These are phyloP conservation scores for Aurelia sp. DNA, from an alignment of 30 jellyfish, hydroid and myxozoan species.

Conservation along the genomic window DNA sequence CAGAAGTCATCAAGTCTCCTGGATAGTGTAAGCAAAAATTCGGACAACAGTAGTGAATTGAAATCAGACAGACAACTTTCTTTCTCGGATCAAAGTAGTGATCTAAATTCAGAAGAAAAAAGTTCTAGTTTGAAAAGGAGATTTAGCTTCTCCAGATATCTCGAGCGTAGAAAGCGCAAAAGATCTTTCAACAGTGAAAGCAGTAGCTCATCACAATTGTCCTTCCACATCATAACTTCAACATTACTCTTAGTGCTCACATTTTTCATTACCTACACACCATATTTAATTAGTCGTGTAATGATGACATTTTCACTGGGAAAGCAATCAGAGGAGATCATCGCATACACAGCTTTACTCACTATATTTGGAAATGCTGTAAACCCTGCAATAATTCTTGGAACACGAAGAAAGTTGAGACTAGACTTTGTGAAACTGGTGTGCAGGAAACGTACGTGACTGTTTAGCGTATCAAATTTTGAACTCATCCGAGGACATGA, in stretches of 20 bases:
- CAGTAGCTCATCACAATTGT: neutral
- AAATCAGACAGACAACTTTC: too few species aligned
- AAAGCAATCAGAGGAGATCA: conserved; percentile 2
- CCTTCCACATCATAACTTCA: conserved; percentile 24
- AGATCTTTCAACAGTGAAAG: neutral
- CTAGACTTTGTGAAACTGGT: conserved; percentile 6
- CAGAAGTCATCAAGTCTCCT: too few species aligned
- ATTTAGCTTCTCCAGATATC: too few species aligned
- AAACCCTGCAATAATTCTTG: conserved; percentile 27
- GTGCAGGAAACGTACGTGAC: conserved; percentile 1
- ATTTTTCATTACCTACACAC: conserved; percentile 32
- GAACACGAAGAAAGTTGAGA: conserved; percentile 37
- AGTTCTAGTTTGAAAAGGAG: too few species aligned
- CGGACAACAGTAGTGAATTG: too few species aligned
- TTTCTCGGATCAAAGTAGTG: too few species aligned
- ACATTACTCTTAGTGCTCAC: conserved; percentile 21
- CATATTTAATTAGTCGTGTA: conserved; percentile 28
- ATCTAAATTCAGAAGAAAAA: too few species aligned
- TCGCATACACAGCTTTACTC: conserved; percentile 26
- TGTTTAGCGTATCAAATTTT: neutral
- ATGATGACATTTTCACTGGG: neutral
- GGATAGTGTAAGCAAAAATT: too few species aligned
- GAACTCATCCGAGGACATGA: too few species aligned
- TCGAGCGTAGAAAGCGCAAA: too few species aligned
- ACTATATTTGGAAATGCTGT: conserved; percentile 30